Evolutionary conservation across 2,797 vertebrate species (phyloP).

Genomic region (Siniperca scherzeri): DNA sequence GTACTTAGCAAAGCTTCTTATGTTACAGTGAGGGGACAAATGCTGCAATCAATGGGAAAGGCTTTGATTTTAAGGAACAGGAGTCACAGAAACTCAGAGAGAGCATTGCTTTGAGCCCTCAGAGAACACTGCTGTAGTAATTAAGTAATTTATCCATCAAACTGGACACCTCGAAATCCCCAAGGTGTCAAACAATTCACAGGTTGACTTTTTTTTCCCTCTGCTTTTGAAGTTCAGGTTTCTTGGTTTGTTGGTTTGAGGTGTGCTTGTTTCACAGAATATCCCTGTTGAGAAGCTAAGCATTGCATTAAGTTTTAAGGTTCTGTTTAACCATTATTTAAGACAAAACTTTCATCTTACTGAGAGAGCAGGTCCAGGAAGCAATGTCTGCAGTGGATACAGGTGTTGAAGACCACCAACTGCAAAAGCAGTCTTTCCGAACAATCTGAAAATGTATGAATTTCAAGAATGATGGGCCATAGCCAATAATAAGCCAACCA

Average conservation of each 20-base stretch:
- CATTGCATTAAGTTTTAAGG: slow-evolving; percentile 4
- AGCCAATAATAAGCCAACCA: neutral
- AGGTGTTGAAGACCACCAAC: neutral
- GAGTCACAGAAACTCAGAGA: slow-evolving; percentile 52
- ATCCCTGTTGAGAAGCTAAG: neutral
- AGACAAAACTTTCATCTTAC: neutral
- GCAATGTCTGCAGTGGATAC: neutral
- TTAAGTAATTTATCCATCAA: slow-evolving; percentile 86
- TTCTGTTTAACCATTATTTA: neutral
- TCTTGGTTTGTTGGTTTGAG: slow-evolving; percentile 47
- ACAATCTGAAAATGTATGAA: neutral
- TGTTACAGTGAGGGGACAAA: slow-evolving; percentile 79
- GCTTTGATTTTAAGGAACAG: slow-evolving; percentile 69
- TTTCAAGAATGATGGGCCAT: neutral
- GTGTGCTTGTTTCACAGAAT: slow-evolving; percentile 32
- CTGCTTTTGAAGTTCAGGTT: slow-evolving; percentile 74
- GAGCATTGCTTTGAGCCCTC: slow-evolving; percentile 68
- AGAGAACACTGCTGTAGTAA: slow-evolving; percentile 67
- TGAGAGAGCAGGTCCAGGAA: neutral
- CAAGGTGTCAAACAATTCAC: slow-evolving; percentile 67
- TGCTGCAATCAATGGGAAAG: slow-evolving; percentile 69
- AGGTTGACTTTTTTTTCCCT: slow-evolving; percentile 21
- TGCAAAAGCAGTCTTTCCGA: neutral
- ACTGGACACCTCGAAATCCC: slow-evolving; percentile 75
- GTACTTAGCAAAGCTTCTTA: slow-evolving; percentile 80